phyloP scores from a whole-genome alignment of 2,888 invertebrate genomes.

The Cryptophagus acutangulus region DNA sequence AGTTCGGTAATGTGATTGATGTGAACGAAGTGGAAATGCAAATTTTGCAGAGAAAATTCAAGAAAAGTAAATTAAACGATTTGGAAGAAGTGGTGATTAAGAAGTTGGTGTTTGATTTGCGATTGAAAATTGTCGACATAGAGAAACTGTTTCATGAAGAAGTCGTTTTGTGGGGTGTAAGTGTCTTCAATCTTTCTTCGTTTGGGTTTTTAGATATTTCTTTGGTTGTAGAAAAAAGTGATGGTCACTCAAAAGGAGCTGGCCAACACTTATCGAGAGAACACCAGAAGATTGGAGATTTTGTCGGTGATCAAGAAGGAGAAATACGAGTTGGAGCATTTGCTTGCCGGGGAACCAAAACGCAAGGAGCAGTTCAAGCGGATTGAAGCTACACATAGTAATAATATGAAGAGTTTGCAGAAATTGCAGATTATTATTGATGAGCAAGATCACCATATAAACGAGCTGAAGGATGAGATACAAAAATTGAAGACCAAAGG shows the following conservation, averaged over 20 bases:
- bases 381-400: conserved; percentile 37
- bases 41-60: conserved; percentile 50
- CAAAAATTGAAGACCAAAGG: conserved; percentile 41
- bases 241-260: conserved; percentile 44
- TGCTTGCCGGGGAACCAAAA: conserved; percentile 44
- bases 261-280: conserved; percentile 49
- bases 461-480: conserved; percentile 35
- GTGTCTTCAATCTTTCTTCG: too few relatives aligned
- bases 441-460: conserved; percentile 44
- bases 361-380: conserved; percentile 35
- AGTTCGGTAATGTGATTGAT: conserved; percentile 55
- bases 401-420: conserved; percentile 43
- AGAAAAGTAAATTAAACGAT: conserved; percentile 50
- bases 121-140: conserved; percentile 50
- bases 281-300: conserved; percentile 54
- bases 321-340: conserved; percentile 47
- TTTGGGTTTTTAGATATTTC: not conserved
- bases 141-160: too few relatives aligned
- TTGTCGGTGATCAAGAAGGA: conserved; percentile 54
- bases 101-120: conserved; percentile 53
- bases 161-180: too few relatives aligned
- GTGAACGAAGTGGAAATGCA: conserved; percentile 54
- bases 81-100: conserved; percentile 56
- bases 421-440: conserved; percentile 44
- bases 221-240: conserved; percentile 35